These are phyloP conservation scores for Dinocampus coccinellae DNA, from an alignment of 2,888 invertebrate species.

Conservation along the genomic window DNA sequence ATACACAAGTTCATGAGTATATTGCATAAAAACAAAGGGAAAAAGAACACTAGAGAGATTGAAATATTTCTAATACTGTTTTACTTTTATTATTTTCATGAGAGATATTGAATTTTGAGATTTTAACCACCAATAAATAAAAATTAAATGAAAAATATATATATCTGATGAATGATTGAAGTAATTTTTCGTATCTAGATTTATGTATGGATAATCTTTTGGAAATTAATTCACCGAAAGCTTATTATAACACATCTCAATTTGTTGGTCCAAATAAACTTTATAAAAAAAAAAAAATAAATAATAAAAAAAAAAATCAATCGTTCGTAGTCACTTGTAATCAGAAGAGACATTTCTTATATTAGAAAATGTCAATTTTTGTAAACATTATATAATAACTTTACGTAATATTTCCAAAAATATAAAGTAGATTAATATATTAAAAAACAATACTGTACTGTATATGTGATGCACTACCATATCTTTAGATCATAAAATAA, in stretches of 20 bases:
- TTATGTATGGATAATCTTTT: not conserved
- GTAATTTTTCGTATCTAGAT: too few species aligned
- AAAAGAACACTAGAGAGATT: not conserved
- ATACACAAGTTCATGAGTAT: not conserved
- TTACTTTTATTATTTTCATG: too few species aligned
- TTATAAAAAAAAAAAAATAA: not conserved
- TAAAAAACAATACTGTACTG: conserved; percentile 2
- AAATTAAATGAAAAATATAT: too few species aligned
- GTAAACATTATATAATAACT: conserved; percentile 57
- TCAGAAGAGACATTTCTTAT: too few species aligned
- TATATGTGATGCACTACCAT: conserved; percentile 44
- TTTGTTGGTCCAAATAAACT: conserved; percentile 1
- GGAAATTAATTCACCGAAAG: not conserved
- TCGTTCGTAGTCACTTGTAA: too few species aligned
- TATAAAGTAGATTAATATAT: conserved; percentile 32
- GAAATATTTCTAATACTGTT: too few species aligned
- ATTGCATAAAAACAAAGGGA: not conserved
- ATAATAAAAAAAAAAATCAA: conserved; percentile 20
- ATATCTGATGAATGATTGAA: too few species aligned
- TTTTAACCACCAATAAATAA: too few species aligned
- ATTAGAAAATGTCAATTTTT: conserved; percentile 49
- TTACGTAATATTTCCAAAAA: conserved; percentile 52
- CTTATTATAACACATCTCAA: conserved; percentile 1
- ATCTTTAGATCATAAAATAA: conserved; percentile 52
- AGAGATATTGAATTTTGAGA: too few species aligned